These are phyloP conservation scores for Eonycteris spelaea DNA, from an alignment of 2,113 vertebrate genomes.

Conservation along the genomic window DNA sequence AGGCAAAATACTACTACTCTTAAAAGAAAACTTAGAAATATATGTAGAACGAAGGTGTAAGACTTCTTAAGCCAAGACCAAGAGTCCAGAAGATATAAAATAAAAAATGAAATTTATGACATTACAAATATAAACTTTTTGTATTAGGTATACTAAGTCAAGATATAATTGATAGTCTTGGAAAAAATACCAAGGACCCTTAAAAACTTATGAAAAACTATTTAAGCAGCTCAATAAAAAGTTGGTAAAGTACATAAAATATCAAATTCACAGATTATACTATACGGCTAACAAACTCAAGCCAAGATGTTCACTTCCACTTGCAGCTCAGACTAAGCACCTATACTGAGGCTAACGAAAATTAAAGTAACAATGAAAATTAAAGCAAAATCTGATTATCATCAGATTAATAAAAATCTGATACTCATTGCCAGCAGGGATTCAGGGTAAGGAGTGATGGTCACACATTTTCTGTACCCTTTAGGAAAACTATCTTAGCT, in stretches of 20 bases:
- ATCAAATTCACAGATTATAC: not conserved
- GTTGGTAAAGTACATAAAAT: no score
- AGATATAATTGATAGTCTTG: not conserved
- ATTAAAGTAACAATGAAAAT: constrained; percentile 4
- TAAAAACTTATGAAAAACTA: not conserved
- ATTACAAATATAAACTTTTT: not conserved
- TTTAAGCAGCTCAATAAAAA: not conserved
- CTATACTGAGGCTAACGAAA: not conserved
- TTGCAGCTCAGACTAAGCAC: not conserved
- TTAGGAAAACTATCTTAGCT: not conserved
- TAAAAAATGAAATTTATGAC: not conserved
- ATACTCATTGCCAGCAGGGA: not conserved
- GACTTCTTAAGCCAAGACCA: not conserved
- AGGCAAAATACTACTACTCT: not conserved
- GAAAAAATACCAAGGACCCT: not conserved
- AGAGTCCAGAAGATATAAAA: not conserved
- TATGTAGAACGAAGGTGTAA: not conserved
- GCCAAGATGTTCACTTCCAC: not conserved
- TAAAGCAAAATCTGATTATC: not conserved
- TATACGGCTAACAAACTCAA: not conserved
- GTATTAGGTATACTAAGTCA: not conserved
- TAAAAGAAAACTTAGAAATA: not conserved
- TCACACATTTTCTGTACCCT: not conserved
- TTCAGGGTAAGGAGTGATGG: not conserved
- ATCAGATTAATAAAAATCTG: not conserved